Evolutionary conservation across 64 coral and sea anemone species (phyloP).

Genomic region (Actinia equina): DNA sequence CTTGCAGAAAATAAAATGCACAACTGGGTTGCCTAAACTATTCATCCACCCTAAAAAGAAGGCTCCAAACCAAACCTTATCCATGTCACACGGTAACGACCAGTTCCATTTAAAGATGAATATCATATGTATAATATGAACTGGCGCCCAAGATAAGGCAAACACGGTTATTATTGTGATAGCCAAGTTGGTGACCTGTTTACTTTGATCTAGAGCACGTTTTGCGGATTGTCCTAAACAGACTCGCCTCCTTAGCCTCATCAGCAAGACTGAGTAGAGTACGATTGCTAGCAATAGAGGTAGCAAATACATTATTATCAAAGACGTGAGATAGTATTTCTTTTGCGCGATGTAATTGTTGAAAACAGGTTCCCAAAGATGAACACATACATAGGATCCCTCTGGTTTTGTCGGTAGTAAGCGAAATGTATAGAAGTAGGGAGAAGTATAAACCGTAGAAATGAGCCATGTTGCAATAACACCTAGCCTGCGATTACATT

Average conservation of each 20-base stretch:
- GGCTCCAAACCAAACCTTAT: neutral
- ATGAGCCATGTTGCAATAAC: constrained; percentile 23
- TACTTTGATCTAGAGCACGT: neutral
- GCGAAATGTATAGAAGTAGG: constrained; percentile 19
- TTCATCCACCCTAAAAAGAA: constrained; percentile 12
- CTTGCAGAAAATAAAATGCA: constrained; percentile 49
- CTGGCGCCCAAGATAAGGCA: neutral
- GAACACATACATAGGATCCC: neutral
- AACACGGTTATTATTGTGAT: neutral
- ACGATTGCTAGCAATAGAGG: neutral
- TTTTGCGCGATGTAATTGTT: neutral
- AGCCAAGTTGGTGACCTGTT: neutral
- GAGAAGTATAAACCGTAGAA: neutral
- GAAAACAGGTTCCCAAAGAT: neutral
- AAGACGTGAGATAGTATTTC: neutral
- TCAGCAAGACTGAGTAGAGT: neutral
- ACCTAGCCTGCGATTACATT: constrained; percentile 1
- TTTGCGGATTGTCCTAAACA: neutral
- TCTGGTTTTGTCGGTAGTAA: neutral
- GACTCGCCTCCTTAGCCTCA: neutral
- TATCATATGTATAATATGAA: neutral
- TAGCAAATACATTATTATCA: neutral
- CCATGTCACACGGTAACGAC: neutral
- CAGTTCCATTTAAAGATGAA: constrained; percentile 20
- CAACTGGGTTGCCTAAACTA: constrained; percentile 37